A percentile compares a stretch with the other conserved stretches of the same genome.
These are phyloP conservation scores for Emydura subglobosa DNA, from an alignment of 2,113 vertebrate genomes.

Conservation along the genomic window DNA sequence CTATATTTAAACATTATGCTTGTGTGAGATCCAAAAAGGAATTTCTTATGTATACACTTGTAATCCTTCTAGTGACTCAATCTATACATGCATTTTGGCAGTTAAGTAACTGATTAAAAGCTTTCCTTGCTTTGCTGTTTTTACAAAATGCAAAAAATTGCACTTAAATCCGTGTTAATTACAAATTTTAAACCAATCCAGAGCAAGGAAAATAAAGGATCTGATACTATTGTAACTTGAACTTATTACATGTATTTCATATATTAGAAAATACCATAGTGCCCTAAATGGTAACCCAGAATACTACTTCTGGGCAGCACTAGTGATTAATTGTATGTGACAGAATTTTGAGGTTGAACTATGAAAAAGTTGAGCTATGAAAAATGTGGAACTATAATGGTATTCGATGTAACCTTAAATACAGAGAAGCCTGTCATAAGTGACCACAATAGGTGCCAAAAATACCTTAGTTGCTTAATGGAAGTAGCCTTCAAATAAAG, in stretches of 20 bases:
- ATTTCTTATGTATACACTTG: conserved; percentile 63
- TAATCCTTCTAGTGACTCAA: conserved; percentile 42
- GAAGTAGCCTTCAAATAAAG: background rate
- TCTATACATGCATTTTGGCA: conserved; percentile 12
- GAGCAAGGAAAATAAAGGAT: background rate
- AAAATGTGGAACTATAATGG: background rate
- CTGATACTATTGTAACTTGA: background rate
- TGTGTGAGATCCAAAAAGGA: conserved; percentile 51
- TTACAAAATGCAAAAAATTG: conserved; percentile 22
- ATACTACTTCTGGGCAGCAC: background rate
- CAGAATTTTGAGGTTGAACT: background rate
- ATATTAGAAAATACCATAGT: background rate
- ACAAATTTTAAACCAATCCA: background rate
- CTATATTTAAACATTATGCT: conserved; percentile 36
- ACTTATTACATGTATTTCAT: background rate
- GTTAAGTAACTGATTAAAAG: conserved; percentile 16
- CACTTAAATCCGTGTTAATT: background rate
- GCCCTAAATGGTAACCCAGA: background rate
- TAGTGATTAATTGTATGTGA: background rate
- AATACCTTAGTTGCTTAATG: background rate
- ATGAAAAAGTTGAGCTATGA: background rate
- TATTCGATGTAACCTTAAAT: background rate
- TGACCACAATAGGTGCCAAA: background rate
- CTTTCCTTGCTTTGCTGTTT: background rate
- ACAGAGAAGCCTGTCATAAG: background rate